Percentiles rank a stretch among this genome's conserved stretches.
Conservation (phyloP, 2,888 invertebrate genomes). For the Epirrhoe tristata region DNA sequence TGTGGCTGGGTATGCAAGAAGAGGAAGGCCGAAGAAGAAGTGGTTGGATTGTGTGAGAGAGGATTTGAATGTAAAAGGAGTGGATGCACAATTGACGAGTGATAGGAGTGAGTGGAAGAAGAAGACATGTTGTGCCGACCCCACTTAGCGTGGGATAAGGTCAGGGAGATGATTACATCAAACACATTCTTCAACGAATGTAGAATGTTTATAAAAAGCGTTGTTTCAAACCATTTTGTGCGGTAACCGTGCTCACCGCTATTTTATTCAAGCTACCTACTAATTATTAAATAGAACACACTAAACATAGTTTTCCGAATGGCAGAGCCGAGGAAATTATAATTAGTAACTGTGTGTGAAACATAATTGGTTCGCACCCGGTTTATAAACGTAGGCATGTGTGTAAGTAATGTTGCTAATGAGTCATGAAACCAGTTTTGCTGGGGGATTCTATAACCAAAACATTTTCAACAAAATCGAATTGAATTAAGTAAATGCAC, state of each 20-base stretch:
- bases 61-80: no score
- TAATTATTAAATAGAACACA: constrained; percentile 71
- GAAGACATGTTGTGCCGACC: no score
- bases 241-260: constrained; percentile 59
- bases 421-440: constrained; percentile 30
- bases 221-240: constrained; percentile 50
- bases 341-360: constrained; percentile 69
- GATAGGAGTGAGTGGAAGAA: no score
- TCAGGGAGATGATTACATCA: no score
- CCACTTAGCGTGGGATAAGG: no score
- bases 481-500: constrained; percentile 11
- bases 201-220: constrained; percentile 41
- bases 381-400: constrained; percentile 46
- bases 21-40: no score
- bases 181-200: constrained; percentile 21
- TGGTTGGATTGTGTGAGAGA: no score
- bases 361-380: constrained; percentile 67
- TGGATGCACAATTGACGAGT: no score
- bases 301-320: constrained; percentile 70
- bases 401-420: constrained; percentile 18
- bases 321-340: constrained; percentile 69
- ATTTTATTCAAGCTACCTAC: constrained; percentile 58
- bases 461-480: constrained; percentile 23
- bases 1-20: no score
- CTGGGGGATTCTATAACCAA: constrained; percentile 17